Evolutionary conservation across 2,797 vertebrate species (phyloP), one percentile per base, ranked within the genome.

Genomic region (Sebastes vulpes): DNA sequence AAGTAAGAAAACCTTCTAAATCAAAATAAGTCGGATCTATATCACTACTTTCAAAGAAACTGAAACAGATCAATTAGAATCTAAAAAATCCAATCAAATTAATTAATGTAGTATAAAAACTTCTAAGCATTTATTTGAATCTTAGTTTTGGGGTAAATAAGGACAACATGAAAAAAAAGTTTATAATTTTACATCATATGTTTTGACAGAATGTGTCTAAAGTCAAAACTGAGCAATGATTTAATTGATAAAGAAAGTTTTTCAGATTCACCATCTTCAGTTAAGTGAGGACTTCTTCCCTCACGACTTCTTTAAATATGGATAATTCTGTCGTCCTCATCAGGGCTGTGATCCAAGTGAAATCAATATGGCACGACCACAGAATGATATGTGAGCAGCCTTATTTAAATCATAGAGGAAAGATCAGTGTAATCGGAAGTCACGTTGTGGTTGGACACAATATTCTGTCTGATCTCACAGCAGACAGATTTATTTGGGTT

Each of bases 341-440:
- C 28, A 29, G 21, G 9, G 58, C 64, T 74, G 52, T 64, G 20
- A 84, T 83, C 65, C 59, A 75, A 69, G 58, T 14, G 7, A 32
- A 72, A 82, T 59, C 73, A 70, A 68, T 67, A 48, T 82, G 79
- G 67, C 42, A 38, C 8, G 12, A 32, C 35, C 9, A 23, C 78
- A 78, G 68, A 70, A 65, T 67, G 66, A 74, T 50, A 63, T 83
- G 65, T 58, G 75, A 70, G 74, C 58, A 60, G 50, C 14, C 31
- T 84, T 65, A 82, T 85, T 85, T 82, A 42, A 89, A 89, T 87
- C 59, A 82, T 12, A 57, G 79, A 78, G 67, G 54, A 66, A 74
- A 83, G 71, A 79, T 82, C 65, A 42, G 61, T 31, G 57, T 48
- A 58, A 65, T 73, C 61, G 72, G 59, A 11, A 79, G 75, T 60